Conservation (phyloP, 2,797 vertebrate genomes). For the Hoplostethus mediterraneus region DNA sequence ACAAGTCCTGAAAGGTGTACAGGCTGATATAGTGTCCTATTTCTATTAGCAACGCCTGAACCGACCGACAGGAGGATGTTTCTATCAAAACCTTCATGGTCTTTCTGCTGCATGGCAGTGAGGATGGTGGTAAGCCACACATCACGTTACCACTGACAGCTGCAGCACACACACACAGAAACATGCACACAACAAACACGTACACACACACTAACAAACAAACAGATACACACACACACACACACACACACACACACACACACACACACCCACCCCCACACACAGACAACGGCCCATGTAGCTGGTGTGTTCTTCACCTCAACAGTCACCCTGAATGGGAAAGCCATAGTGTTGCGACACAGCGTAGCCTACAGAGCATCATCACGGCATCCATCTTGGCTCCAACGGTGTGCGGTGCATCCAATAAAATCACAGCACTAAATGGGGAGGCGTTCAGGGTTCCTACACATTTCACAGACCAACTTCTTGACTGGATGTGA, state of each 20-base stretch:
- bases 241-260: neutral
- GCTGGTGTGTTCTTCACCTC: neutral
- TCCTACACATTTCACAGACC: neutral
- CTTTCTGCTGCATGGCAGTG: slow-evolving; percentile 59
- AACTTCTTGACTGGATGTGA: neutral
- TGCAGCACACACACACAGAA: slow-evolving; percentile 44
- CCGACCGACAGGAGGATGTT: slow-evolving; percentile 1
- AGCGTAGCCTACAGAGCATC: slow-evolving; percentile 28
- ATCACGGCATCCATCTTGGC: slow-evolving; percentile 70
- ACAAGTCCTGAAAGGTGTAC: neutral
- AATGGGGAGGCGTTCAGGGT: neutral
- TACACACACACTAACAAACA: too few relatives aligned
- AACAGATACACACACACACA: neutral
- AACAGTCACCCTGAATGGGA: slow-evolving; percentile 35
- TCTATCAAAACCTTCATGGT: slow-evolving; percentile 57
- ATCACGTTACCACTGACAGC: slow-evolving; percentile 64
- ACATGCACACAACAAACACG: neutral
- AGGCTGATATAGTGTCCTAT: slow-evolving; percentile 12
- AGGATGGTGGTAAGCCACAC: slow-evolving; percentile 49
- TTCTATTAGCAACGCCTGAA: slow-evolving; percentile 30
- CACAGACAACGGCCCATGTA: slow-evolving; percentile 9
- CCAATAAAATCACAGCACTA: neutral
- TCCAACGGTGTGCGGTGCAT: slow-evolving; percentile 8
- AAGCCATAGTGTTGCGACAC: slow-evolving; percentile 6
- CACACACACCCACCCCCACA: too few relatives aligned